Evolutionary conservation across 2,888 invertebrate species (phyloP).

Genomic region (Lithophane socia): DNA sequence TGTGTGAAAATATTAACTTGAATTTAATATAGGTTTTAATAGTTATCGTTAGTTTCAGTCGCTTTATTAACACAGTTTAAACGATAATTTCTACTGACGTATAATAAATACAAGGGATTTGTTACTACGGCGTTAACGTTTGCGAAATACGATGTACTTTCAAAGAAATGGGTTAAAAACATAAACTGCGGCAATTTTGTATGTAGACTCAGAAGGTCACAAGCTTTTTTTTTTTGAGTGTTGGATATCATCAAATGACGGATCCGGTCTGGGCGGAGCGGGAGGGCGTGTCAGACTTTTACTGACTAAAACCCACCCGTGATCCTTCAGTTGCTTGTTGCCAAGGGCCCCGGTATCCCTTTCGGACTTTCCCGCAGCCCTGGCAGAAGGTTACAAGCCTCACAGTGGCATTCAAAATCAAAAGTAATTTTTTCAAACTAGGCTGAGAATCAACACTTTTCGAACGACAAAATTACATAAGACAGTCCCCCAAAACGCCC

Average conservation of each 20-base stretch:
- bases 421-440: too few species aligned
- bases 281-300: too few species aligned
- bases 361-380: too few species aligned
- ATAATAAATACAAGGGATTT: constrained; percentile 49
- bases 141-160: constrained; percentile 38
- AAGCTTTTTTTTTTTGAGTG: not conserved
- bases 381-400: not conserved
- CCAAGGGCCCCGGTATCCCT: too few species aligned
- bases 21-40: constrained; percentile 49
- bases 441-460: too few species aligned
- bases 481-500: too few species aligned
- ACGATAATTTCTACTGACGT: constrained; percentile 56
- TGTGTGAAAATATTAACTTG: constrained; percentile 33
- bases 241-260: too few species aligned
- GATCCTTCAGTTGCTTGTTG: too few species aligned
- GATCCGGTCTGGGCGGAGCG: too few species aligned
- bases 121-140: constrained; percentile 37
- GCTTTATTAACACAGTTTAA: constrained; percentile 52
- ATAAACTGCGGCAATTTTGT: constrained; percentile 32
- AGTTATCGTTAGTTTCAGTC: constrained; percentile 43
- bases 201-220: constrained; percentile 1
- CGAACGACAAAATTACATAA: too few species aligned
- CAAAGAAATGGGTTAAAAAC: constrained; percentile 44
- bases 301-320: too few species aligned
- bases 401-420: constrained; percentile 21